Conservation (phyloP, 2,888 invertebrate genomes). For the Diloba caeruleocephala region DNA sequence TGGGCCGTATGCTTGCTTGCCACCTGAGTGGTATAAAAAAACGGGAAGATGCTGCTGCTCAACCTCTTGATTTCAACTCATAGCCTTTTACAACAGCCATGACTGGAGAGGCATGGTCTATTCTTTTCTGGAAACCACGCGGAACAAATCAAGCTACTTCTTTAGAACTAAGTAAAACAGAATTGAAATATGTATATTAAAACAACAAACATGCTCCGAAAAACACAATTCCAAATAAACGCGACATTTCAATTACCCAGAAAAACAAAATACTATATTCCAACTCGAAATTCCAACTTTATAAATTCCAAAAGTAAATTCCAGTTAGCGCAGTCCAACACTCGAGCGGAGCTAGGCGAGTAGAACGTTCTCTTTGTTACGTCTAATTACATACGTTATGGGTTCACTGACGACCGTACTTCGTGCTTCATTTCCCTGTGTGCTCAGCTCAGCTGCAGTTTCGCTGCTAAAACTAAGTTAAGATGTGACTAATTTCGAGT, state of each 20-base stretch:
- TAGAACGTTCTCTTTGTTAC: slow-evolving; percentile 40
- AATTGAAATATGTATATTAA: slow-evolving; percentile 16
- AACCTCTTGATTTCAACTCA: no score
- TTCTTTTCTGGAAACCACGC: no score
- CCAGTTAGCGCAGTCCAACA: slow-evolving; percentile 50
- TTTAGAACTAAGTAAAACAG: not conserved
- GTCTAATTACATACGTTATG: slow-evolving; percentile 51
- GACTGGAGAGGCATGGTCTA: no score
- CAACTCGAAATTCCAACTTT: slow-evolving; percentile 45
- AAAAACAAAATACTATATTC: slow-evolving; percentile 44
- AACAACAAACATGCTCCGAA: slow-evolving; percentile 17
- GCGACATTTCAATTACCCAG: slow-evolving; percentile 51
- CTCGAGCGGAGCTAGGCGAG: slow-evolving; percentile 29
- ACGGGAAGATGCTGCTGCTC: no score
- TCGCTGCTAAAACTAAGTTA: slow-evolving; percentile 25
- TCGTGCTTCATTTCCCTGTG: slow-evolving; percentile 41
- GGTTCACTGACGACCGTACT: slow-evolving; percentile 41
- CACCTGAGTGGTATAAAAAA: no score
- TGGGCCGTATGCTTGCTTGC: no score
- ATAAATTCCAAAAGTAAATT: slow-evolving; percentile 56
- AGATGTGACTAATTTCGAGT: slow-evolving; percentile 33
- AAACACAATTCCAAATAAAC: slow-evolving; percentile 50
- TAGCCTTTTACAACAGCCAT: no score
- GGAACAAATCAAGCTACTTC: not conserved
- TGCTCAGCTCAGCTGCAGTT: slow-evolving; percentile 31